A percentile compares a stretch with the other conserved stretches of the same genome.
Evolutionary conservation across 2,797 vertebrate genomes (phyloP).

Genomic region (Garrulus glandarius): DNA sequence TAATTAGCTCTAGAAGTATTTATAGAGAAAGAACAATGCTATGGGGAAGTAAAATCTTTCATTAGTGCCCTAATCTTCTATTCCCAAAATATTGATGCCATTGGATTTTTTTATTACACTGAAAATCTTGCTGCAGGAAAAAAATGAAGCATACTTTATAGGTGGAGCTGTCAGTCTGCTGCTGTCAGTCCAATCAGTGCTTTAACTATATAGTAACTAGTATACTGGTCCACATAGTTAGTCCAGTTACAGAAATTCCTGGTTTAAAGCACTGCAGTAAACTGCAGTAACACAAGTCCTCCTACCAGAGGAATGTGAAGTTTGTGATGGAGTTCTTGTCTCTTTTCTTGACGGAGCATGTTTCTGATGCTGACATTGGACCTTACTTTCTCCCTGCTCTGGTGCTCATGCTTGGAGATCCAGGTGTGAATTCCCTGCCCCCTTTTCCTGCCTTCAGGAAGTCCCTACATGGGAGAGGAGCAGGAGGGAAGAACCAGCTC

Average conservation of each 20-base stretch:
- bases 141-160: background rate
- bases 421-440: rapidly evolving
- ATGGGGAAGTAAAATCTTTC: background rate
- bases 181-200: background rate
- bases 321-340: background rate
- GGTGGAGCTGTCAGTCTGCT: background rate
- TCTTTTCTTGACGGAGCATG: background rate
- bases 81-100: background rate
- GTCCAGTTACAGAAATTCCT: background rate
- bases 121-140: background rate
- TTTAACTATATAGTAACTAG: background rate
- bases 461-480: rapidly evolving
- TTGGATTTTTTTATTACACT: background rate
- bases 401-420: background rate
- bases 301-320: background rate
- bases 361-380: background rate
- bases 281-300: background rate
- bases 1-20: background rate
- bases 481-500: background rate
- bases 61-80: background rate
- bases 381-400: background rate
- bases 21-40: background rate
- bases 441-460: background rate
- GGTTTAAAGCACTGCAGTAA: background rate
- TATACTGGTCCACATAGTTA: background rate